Base-by-base conservation (phyloP, 37 sponge, comb jelly and placozoan species). In the Oopsacas minuta region DNA sequence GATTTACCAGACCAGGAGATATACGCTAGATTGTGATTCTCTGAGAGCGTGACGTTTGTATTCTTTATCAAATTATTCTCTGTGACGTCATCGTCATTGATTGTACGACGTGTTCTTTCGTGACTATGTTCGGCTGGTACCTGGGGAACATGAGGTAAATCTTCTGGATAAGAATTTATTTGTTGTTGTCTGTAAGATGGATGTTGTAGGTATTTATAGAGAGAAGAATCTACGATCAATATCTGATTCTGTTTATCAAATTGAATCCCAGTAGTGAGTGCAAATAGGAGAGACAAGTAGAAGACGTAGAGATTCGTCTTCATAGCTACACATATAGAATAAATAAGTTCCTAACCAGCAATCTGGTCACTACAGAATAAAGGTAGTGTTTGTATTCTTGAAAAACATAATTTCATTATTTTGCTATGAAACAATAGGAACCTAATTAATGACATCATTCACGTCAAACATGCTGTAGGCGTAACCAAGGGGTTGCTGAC, bases 1-100 rank as follows among this genome's bases (percentile, higher is more conserved):
- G 39, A 84, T 36, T 88, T 86, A 5, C 90, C 86, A 39, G 84
- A 69, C 90, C 90, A 89, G 52, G 83, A 82, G 36, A 89, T 82
- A 36, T 75, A 84, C 0, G 87, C 87, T 1, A 39, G 37, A 23
- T 38, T 83, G 83, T 89, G 90, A n/a, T 38, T 37, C 52, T 89
- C 90, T 0, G 36, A 28, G 23, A 83, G 23, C 51, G 75, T 61
- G 17, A 61, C 20, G 30, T 61, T 61, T 7, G 17, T 25, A 12
- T 10, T 61, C 32, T 3, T 3, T 20, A 61, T 61, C 1, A 32
- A 32, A 5, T 3, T 12, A 12, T 61, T 61, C 5, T 3, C 75
- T 3, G 20, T 3, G 1, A 61, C 30, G 30, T 20, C 22, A 61
- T 10, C 28, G 75, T 61, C 20, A n/a, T 61, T 61, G 30, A 61